phyloP scores from a whole-genome alignment of 2,888 invertebrate species.

The Timema cristinae region DNA sequence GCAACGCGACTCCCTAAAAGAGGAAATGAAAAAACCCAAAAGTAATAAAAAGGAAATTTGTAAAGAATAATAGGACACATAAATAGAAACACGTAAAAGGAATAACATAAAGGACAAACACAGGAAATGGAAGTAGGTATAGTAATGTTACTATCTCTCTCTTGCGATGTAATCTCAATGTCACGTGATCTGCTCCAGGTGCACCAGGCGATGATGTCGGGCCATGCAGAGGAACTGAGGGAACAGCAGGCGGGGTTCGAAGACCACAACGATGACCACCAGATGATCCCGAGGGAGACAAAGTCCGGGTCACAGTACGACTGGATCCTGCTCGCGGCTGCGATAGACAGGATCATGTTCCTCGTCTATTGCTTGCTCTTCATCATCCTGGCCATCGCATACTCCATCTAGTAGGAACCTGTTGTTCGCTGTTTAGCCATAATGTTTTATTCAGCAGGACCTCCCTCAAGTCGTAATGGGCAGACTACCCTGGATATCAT shows the following conservation, averaged over 20 bases:
- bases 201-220: conserved; percentile 17
- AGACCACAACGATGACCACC: conserved; percentile 44
- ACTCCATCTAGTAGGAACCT: conserved; percentile 42
- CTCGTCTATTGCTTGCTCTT: conserved; percentile 54
- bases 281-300: conserved; percentile 37
- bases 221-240: conserved; percentile 44
- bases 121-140: too few relatives aligned
- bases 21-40: too few relatives aligned
- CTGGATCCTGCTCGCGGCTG: conserved; percentile 60
- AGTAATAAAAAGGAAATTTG: too few relatives aligned
- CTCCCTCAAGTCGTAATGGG: too few relatives aligned
- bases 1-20: too few relatives aligned
- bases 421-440: background rate
- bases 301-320: conserved; percentile 44
- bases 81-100: too few relatives aligned
- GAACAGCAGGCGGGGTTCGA: conserved; percentile 46
- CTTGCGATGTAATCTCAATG: background rate
- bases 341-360: conserved; percentile 59
- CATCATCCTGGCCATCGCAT: conserved; percentile 49
- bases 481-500: too few relatives aligned
- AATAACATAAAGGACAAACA: too few relatives aligned
- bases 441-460: background rate
- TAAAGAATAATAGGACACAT: too few relatives aligned
- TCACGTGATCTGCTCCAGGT: conserved; percentile 12
- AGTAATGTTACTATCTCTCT: too few relatives aligned